Base-by-base conservation (phyloP, 1,140 invertebrate species). In the Liolophura sinensis region DNA sequence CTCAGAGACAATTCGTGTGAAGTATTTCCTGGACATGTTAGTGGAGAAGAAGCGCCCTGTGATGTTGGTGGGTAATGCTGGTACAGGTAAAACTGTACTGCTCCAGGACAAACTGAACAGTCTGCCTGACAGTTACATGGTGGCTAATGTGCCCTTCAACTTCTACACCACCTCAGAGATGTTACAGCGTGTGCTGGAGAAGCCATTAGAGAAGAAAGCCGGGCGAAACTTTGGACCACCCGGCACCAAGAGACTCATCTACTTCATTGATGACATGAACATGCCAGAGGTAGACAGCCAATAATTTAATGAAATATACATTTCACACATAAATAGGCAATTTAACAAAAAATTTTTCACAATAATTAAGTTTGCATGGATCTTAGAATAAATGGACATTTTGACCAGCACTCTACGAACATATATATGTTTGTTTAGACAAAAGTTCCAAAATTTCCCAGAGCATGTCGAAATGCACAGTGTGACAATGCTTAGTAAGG, bases 211-310 rank as follows among this genome's bases (percentile, higher is more conserved):
- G 81, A 98, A 98, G 85, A 98, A 98, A 85, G 95, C 96, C 51
- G 96, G 96, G 4, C 88, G 94, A 73, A 97, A 96, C 86, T 98
- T 92, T 77, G 96, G 95, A 7, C 96, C 96, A 24, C 95, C 95
- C 3, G 95, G 96, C 47, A 96, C 91, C 74, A 96, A 97, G 83
- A 92, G 91, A 0, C 85, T 98, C n/a, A 90, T 98, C 66, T 98
- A 97, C 81, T 98, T 98, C 82, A 92, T 98, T 65, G 96, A 98
- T 81, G 96, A 98, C 77, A 92, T 98, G 91, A 98, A 98, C 80
- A 98, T 98, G 95, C 95, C 96, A 18, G 94, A 97, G 88, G 95
- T 77, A 69, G 60, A 65, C 24, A 46, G 14, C n/a, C 52, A 46
- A 15, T 56, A 14, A 54, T 31, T 20, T 14, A 62, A 16, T 64